Conservation (phyloP, 2,888 invertebrate genomes). For the Lasioglossum oenotherae region DNA sequence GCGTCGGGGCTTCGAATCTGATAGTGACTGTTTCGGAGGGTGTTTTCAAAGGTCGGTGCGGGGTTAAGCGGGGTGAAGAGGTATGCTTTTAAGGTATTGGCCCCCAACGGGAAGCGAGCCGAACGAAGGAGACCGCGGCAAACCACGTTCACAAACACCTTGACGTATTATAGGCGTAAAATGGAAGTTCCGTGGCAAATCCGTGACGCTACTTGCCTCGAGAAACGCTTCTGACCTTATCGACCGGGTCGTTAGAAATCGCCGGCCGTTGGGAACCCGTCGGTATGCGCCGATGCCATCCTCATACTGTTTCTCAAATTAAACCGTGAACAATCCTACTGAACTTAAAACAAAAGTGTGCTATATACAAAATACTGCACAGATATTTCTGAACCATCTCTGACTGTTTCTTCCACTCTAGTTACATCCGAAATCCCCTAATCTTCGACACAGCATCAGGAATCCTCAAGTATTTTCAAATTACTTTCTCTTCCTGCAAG, state of each 20-base stretch:
- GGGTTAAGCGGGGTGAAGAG: constrained; percentile 56
- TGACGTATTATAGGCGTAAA: constrained; percentile 69
- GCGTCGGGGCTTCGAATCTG: constrained; percentile 76
- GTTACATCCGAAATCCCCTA: neutral
- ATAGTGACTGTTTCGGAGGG: constrained; percentile 72
- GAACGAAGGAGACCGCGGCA: constrained; percentile 47
- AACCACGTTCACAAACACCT: constrained; percentile 57
- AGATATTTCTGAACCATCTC: neutral
- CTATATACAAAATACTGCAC: neutral
- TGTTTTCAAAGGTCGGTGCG: constrained; percentile 57
- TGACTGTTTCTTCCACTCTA: neutral
- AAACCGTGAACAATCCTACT: neutral
- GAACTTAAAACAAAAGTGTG: neutral
- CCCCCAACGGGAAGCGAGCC: constrained; percentile 64
- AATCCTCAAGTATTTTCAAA: neutral
- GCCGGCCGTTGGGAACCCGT: constrained; percentile 11
- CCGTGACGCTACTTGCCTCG: constrained; percentile 55
- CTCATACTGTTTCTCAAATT: neutral
- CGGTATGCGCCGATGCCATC: neutral
- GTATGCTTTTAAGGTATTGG: constrained; percentile 81
- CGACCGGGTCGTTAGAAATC: constrained; percentile 56
- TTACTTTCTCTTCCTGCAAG: neutral
- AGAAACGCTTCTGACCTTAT: constrained; percentile 55
- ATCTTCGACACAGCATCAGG: neutral
- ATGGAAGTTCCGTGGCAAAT: constrained; percentile 58